These are phyloP conservation scores for Paedocypris micromegethes DNA, from an alignment of 2,797 vertebrate species.

Conservation along the genomic window DNA sequence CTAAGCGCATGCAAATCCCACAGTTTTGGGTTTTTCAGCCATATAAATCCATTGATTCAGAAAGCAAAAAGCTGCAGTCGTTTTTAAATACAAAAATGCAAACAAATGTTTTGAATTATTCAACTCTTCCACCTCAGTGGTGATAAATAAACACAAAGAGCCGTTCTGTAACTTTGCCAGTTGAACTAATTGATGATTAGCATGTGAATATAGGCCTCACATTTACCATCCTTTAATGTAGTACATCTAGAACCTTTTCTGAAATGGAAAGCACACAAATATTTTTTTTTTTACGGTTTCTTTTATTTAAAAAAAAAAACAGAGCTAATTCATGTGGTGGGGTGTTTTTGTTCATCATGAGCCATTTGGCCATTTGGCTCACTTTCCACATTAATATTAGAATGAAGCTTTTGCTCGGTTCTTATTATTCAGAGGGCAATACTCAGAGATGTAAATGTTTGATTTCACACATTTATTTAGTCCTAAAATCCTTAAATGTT, in stretches of 20 bases:
- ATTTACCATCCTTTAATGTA: slow-evolving; percentile 32
- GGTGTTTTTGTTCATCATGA: slow-evolving; percentile 13
- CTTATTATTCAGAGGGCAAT: too few species aligned
- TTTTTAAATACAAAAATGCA: slow-evolving; percentile 12
- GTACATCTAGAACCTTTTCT: slow-evolving; percentile 19
- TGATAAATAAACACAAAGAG: slow-evolving; percentile 30
- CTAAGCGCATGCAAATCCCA: neutral
- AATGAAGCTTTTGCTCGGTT: neutral
- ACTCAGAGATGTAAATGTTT: too few species aligned
- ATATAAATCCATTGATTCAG: slow-evolving; percentile 5
- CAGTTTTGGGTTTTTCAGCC: neutral
- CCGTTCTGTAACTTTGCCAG: slow-evolving; percentile 37
- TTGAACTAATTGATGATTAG: slow-evolving; percentile 33
- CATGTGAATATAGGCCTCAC: slow-evolving; percentile 27
- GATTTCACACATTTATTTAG: too few species aligned
- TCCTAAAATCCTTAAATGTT: too few species aligned
- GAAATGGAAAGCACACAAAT: slow-evolving; percentile 17
- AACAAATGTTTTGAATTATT: slow-evolving; percentile 30
- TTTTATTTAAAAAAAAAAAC: slow-evolving; percentile 5
- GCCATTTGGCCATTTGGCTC: slow-evolving; percentile 30
- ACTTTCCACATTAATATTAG: slow-evolving; percentile 27
- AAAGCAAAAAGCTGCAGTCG: slow-evolving; percentile 4
- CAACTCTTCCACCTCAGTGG: slow-evolving; percentile 16
- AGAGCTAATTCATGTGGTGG: slow-evolving; percentile 11
- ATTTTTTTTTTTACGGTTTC: slow-evolving; percentile 28